Evolutionary conservation across 2,113 vertebrate genomes (phyloP), one percentile per base, ranked within the genome.

Genomic region (Pituophis catenifer): DNA sequence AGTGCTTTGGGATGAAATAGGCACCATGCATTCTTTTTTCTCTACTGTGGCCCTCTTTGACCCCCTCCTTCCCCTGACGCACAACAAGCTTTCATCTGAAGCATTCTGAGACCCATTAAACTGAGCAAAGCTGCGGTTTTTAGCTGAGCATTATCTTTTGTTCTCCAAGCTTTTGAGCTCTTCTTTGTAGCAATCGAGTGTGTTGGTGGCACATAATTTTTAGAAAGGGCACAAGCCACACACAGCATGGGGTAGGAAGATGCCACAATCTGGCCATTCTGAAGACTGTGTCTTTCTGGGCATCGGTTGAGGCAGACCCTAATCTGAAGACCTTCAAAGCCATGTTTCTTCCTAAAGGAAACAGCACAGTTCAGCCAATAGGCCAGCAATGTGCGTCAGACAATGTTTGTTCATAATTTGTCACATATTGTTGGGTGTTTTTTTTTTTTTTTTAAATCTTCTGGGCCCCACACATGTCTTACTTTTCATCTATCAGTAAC

Each of bases 81-180:
- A 0, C 88, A 86, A 90, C 88, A 89, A 75, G 54, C 9, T 96
- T 95, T 96, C 94, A 95, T 94, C 95, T 91, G 33, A 3, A 44
- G 93, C 89, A 94, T 92, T 65, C 17, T 0, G 52, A 87, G 91
- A 87, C 89, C 88, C 75, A 0, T 93, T 75, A 86, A 9, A 92
- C 88, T 33, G 88, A 94, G 6, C 5, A 89, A 94, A 95, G 58
- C 94, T 38, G 62, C 50, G 24, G 85, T 15, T 21, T 86, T 75
- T 62, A 55, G 89, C 12, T 12, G 93, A 95, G 26, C 6, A 0
- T 29, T 33, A 2, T 95, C 96, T 94, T 92, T 26, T 26, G 1
- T 90, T 92, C 85, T 4, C 1, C n/a, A 44, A 88, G 58, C 89
- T 17, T 91, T 13, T 62, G 93, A 94, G 92, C 93, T 13, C 0